Conservation (phyloP, 2,113 vertebrate species). For the Mormyrus iriodes region DNA sequence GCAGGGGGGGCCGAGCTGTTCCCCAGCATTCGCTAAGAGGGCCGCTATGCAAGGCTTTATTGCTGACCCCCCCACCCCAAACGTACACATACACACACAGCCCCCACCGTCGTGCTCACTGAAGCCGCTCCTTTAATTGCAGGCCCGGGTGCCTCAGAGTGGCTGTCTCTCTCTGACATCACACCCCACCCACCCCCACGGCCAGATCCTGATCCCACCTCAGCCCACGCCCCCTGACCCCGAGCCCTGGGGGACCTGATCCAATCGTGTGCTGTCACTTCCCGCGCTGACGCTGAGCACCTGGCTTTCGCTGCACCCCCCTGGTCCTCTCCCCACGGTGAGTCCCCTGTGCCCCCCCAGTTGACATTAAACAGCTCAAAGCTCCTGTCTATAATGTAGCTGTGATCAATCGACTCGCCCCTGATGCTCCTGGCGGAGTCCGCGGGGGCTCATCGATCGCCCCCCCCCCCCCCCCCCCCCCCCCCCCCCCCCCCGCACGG, state of each 20-base stretch:
- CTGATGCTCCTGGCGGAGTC: constrained; percentile 71
- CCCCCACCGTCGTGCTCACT: constrained; percentile 35
- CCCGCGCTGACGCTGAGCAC: constrained; percentile 79
- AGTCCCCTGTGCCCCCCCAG: constrained; percentile 22
- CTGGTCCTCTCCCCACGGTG: constrained; percentile 46
- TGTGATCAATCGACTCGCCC: constrained; percentile 79
- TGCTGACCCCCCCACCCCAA: constrained; percentile 34
- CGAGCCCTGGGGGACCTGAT: constrained; percentile 50
- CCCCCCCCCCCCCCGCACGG: too few relatives aligned
- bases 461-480: constrained; percentile 67
- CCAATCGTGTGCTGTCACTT: constrained; percentile 67
- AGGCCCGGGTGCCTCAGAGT: constrained; percentile 21
- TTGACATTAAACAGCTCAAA: constrained; percentile 85
- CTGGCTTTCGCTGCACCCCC: constrained; percentile 66
- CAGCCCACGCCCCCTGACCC: constrained; percentile 44
- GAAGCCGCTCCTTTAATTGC: constrained; percentile 65
- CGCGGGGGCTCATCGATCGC: constrained; percentile 82
- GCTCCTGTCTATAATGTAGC: constrained; percentile 72
- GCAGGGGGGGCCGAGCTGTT: constrained; percentile 29
- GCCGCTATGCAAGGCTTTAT: constrained; percentile 53
- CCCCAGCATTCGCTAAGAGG: constrained; percentile 50
- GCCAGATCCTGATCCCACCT: constrained; percentile 53
- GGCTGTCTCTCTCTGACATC: constrained; percentile 18
- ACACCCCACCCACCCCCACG: constrained; percentile 18
- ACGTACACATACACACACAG: neutral